Base-by-base conservation (phyloP, 1,140 invertebrate species). In the Asbolus verrucosus region DNA sequence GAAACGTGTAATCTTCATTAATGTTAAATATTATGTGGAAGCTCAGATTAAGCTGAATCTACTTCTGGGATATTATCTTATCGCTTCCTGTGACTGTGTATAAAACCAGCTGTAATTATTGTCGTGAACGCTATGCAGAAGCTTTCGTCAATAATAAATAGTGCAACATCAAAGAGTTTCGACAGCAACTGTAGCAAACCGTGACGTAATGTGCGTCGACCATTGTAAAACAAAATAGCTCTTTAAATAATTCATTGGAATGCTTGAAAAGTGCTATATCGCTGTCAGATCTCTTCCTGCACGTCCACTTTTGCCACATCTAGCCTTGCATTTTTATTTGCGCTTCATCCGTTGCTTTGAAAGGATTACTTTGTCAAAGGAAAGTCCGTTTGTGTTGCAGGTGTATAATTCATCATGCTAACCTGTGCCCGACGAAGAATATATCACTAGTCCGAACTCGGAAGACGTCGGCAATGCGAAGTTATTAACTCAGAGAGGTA, bases 401-500 rank as follows among this genome's bases (percentile, higher is more conserved):
- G 24, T 27, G 24, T 3, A 3, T 8, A 4, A 27, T 27, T 27
- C 24, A 27, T 27, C 24, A 27, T 27, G 24, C 3, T n/a, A 27
- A 27, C 24, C 24, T 36, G 33, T 36, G 5, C 5, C 33, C 2
- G 11, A 4, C 24, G 24, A 27, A 36, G 33, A 36, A 36, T 36
- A 36, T 36, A 36, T 36, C 33, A 36, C 33, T 36, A 3, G 11
- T 6, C 5, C 33, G 11, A 11, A 11, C 33, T 36, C 33, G 11
- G 33, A 36, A 36, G 11, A 36, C 33, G 4, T 4, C 9, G 9
- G 4, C 27, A 33, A 54, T 67, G 63, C 70, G 38, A 73, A 73
- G 72, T 70, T 73, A 73, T 73, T 73, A 73, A 41, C 72, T 67
- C 63, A 33, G 39, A 31, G 41, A 70, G 65, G 39, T 66, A 70